Evolutionary conservation across 2,888 invertebrate genomes (phyloP).

Genomic region (Aporophyla nigra): DNA sequence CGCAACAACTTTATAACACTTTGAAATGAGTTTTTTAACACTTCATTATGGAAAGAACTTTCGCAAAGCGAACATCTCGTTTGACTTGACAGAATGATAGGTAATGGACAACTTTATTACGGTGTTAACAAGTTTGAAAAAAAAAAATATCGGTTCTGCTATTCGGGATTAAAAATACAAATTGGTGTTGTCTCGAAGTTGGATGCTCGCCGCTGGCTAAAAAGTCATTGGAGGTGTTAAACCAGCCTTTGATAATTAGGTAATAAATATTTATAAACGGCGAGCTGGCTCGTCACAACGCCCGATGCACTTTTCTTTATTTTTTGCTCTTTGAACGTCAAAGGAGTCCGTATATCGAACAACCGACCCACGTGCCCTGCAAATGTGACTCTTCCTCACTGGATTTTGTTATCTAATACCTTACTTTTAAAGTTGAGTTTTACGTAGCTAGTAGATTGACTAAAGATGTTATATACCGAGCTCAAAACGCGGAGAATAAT

Average conservation of each 20-base stretch:
- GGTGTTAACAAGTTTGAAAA: constrained; percentile 74
- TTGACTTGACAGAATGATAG: constrained; percentile 73
- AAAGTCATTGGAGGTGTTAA: constrained; percentile 81
- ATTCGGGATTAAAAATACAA: constrained; percentile 72
- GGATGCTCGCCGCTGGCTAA: constrained; percentile 77
- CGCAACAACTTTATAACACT: constrained; percentile 56
- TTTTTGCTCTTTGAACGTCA: constrained; percentile 78
- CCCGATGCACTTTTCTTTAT: constrained; percentile 72
- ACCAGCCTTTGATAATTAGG: constrained; percentile 84
- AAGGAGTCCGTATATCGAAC: constrained; percentile 72
- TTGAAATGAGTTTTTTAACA: constrained; percentile 62
- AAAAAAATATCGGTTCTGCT: constrained; percentile 62
- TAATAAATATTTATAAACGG: constrained; percentile 89
- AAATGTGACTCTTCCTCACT: constrained; percentile 35
- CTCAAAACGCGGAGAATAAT: constrained; percentile 78
- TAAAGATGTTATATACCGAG: constrained; percentile 49
- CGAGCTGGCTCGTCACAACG: constrained; percentile 79
- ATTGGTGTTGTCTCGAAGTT: constrained; percentile 73
- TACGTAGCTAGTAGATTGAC: constrained; percentile 19
- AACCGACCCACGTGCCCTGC: constrained; percentile 56
- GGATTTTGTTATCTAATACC: constrained; percentile 47
- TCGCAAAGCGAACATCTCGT: constrained; percentile 68
- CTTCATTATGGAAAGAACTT: constrained; percentile 63
- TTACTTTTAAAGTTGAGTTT: constrained; percentile 55
- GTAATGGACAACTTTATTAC: constrained; percentile 80